Conservation (phyloP, 2,113 vertebrate species). For the Nothocercus julius region DNA sequence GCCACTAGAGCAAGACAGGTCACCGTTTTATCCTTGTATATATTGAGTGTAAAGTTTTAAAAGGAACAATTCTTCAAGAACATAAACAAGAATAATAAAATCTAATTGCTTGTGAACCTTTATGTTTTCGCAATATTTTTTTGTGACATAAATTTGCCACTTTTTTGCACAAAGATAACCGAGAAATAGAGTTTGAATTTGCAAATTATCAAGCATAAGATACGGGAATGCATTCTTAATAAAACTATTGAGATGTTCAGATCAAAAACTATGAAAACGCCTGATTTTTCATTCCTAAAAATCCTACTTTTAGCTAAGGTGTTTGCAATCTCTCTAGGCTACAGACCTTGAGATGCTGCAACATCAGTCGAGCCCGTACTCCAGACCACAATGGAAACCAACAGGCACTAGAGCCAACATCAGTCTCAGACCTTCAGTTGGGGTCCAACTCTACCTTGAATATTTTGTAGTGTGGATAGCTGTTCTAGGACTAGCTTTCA, state of each 20-base stretch:
- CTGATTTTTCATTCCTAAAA: background rate
- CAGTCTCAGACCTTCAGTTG: background rate
- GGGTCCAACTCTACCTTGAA: background rate
- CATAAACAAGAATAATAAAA: conserved; percentile 50
- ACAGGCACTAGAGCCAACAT: background rate
- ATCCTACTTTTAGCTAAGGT: background rate
- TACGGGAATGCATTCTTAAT: background rate
- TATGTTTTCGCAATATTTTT: background rate
- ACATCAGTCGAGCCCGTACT: background rate
- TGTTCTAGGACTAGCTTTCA: background rate
- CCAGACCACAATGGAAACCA: accelerated
- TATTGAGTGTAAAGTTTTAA: conserved; percentile 5
- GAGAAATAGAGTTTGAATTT: conserved; percentile 32
- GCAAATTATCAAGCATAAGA: conserved; percentile 43
- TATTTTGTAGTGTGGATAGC: background rate
- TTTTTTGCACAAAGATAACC: conserved; percentile 52
- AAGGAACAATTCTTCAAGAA: conserved; percentile 22
- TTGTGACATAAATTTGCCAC: conserved; percentile 47
- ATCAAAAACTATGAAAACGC: background rate
- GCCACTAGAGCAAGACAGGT: background rate
- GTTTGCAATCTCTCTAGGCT: background rate
- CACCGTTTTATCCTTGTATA: background rate
- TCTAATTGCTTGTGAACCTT: conserved; percentile 48
- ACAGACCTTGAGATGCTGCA: background rate
- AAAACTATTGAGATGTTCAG: conserved; percentile 16